Conservation (phyloP, 2,888 invertebrate genomes). For the Asteroscopus sphinx region DNA sequence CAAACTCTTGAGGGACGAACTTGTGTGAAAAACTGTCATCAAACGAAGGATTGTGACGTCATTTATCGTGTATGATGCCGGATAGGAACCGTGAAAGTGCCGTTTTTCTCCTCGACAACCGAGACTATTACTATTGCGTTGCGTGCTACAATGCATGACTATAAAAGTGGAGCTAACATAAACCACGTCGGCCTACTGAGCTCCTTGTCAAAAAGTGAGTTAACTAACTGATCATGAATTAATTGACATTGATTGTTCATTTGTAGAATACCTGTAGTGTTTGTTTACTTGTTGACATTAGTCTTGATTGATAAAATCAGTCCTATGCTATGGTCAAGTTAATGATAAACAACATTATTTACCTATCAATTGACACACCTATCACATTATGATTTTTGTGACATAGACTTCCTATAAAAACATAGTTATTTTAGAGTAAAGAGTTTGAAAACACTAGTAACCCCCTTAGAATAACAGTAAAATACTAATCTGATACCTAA, state of each 20-base stretch:
- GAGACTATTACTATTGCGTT: too few species aligned
- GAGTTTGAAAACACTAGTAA: background rate
- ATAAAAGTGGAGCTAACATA: slow-evolving; percentile 85
- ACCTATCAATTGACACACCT: slow-evolving; percentile 16
- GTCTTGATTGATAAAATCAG: slow-evolving; percentile 24
- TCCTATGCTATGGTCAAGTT: slow-evolving; percentile 39
- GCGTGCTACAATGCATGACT: slow-evolving; percentile 85
- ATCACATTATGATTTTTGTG: slow-evolving; percentile 40
- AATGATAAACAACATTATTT: slow-evolving; percentile 21
- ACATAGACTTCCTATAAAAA: slow-evolving; percentile 20
- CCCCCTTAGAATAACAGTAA: slow-evolving; percentile 28
- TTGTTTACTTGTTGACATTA: slow-evolving; percentile 39
- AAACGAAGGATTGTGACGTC: slow-evolving; percentile 85
- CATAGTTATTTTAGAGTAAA: slow-evolving; percentile 13
- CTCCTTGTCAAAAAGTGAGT: slow-evolving; percentile 87
- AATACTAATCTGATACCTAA: slow-evolving; percentile 31
- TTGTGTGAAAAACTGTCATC: slow-evolving; percentile 77
- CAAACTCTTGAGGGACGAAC: slow-evolving; percentile 72
- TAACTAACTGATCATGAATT: slow-evolving; percentile 62
- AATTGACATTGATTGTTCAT: slow-evolving; percentile 59
- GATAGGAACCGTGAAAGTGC: slow-evolving; percentile 86
- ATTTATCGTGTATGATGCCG: slow-evolving; percentile 85
- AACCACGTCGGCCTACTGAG: slow-evolving; percentile 85
- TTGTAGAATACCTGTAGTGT: slow-evolving; percentile 42
- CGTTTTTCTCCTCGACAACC: slow-evolving; percentile 79